Percentiles rank a stretch among this genome's conserved stretches.
Conservation (phyloP, 2,888 invertebrate genomes). For the Tetragnatha montana region DNA sequence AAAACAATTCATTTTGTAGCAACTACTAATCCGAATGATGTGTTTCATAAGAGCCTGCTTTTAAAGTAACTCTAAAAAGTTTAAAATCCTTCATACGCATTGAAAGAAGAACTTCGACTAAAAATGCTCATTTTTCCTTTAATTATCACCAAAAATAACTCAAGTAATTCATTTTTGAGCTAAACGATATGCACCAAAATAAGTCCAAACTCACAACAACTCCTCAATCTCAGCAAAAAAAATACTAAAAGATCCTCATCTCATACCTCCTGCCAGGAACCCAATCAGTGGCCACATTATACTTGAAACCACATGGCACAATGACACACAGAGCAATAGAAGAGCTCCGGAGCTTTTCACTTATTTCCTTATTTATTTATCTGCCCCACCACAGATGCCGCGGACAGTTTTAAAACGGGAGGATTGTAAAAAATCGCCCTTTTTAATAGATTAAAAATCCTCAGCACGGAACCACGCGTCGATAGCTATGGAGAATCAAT, state of each 20-base stretch:
- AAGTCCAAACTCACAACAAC: not conserved
- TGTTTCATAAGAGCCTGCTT: too few species aligned
- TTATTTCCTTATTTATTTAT: not conserved
- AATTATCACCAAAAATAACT: too few species aligned
- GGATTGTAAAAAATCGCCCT: not conserved
- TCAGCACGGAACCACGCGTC: not conserved
- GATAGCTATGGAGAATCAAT: not conserved
- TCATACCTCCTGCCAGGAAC: not conserved
- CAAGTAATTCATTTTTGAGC: too few species aligned
- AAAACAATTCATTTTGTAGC: too few species aligned
- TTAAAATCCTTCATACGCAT: too few species aligned
- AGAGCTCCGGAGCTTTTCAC: too few species aligned
- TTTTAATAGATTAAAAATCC: not conserved
- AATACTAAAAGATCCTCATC: not conserved
- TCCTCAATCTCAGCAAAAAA: not conserved
- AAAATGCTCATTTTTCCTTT: too few species aligned
- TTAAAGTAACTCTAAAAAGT: too few species aligned
- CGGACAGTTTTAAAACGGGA: not conserved
- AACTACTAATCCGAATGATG: too few species aligned
- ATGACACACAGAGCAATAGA: not conserved
- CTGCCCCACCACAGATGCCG: not conserved
- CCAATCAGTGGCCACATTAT: not conserved
- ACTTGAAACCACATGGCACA: not conserved
- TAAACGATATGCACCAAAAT: too few species aligned
- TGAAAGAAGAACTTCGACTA: too few species aligned